These are phyloP conservation scores for Apodemia hepburni DNA, from an alignment of 2,888 invertebrate species.

Conservation along the genomic window DNA sequence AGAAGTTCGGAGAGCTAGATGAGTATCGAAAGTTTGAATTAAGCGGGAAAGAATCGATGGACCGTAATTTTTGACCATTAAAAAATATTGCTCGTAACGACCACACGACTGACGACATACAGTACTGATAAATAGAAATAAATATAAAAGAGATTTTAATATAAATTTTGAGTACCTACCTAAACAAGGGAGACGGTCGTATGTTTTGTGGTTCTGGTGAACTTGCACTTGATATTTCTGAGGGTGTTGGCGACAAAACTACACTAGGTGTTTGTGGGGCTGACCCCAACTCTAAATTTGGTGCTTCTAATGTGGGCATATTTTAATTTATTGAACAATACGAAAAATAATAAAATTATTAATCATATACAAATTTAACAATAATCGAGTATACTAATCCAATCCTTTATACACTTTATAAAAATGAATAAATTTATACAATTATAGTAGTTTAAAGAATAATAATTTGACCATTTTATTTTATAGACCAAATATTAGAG, in stretches of 20 bases:
- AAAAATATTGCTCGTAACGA: too few species aligned
- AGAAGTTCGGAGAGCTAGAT: too few species aligned
- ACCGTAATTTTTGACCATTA: too few species aligned
- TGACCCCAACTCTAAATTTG: slow-evolving; percentile 59
- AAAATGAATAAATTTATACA: not conserved
- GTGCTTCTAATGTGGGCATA: slow-evolving; percentile 65
- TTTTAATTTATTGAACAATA: slow-evolving; percentile 25
- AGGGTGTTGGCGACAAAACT: slow-evolving; percentile 58
- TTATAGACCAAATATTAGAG: not conserved
- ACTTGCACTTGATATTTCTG: slow-evolving; percentile 68
- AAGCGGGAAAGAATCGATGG: too few species aligned
- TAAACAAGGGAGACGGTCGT: slow-evolving; percentile 61
- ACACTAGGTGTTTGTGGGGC: slow-evolving; percentile 55
- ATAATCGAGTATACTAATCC: not conserved
- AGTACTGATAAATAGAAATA: too few species aligned
- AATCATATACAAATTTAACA: not conserved
- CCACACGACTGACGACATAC: too few species aligned
- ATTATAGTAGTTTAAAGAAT: not conserved
- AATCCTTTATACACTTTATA: not conserved
- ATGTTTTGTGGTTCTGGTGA: slow-evolving; percentile 61
- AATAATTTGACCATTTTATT: not conserved
- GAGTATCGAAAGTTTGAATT: too few species aligned
- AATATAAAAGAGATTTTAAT: not conserved
- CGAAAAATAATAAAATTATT: not conserved
- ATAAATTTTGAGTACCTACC: slow-evolving; percentile 39